Percentiles rank a stretch among this genome's conserved stretches.
phyloP scores from a whole-genome alignment of 2,113 vertebrate genomes.

The Oryzias woworae region DNA sequence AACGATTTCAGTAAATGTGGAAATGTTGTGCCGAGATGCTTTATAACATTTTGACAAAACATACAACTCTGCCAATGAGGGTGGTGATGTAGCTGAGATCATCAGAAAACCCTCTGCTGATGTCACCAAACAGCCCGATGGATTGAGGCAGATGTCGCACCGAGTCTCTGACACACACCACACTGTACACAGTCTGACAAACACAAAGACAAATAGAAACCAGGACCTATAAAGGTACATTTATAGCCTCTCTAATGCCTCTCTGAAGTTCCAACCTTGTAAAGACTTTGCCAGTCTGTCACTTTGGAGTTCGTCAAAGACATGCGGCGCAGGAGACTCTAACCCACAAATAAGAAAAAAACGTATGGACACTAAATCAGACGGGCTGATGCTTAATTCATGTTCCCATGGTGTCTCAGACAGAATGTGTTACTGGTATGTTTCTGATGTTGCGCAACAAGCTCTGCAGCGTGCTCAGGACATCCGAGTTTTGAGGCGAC shows the following conservation, averaged over 20 bases:
- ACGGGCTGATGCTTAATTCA: not conserved
- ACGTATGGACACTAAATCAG: not conserved
- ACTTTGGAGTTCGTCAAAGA: conserved; percentile 88
- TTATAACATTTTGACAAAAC: not conserved
- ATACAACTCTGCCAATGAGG: conserved; percentile 89
- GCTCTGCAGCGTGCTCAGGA: conserved; percentile 82
- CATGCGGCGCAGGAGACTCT: conserved; percentile 91
- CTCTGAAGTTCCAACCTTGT: conserved; percentile 76
- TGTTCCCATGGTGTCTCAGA: not conserved
- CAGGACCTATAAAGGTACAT: not conserved
- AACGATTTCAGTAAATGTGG: not conserved
- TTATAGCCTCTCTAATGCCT: not conserved
- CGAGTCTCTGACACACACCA: conserved; percentile 87
- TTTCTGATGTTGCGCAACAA: conserved; percentile 91
- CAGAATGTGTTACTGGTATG: conserved; percentile 78
- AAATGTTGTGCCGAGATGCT: not conserved
- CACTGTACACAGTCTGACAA: conserved; percentile 83
- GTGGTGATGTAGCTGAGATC: conserved; percentile 86
- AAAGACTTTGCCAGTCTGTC: conserved; percentile 90
- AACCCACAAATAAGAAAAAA: conserved; percentile 25
- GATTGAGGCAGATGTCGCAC: conserved; percentile 83
- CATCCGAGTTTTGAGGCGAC: conserved; percentile 84
- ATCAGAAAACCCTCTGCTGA: conserved; percentile 86
- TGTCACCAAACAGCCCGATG: conserved; percentile 87
- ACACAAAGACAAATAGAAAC: not conserved